Evolutionary conservation across 2,113 vertebrate genomes (phyloP), one percentile per base, ranked within the genome.

Genomic region (Benitochromis conjunctus): DNA sequence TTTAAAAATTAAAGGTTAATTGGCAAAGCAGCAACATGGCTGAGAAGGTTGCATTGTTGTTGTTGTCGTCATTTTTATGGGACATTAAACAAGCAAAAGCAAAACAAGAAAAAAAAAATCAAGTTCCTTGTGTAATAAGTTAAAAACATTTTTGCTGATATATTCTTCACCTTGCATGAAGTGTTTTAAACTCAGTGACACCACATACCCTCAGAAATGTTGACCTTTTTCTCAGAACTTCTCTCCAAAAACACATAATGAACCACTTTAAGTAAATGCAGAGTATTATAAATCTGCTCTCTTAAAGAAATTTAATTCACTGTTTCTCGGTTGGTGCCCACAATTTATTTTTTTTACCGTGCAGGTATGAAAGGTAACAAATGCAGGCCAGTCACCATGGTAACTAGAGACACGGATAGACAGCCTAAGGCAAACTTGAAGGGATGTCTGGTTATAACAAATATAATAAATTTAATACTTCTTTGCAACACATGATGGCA

Each of bases 341-440:
- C 31, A 66, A 48, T 60, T 71, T 78, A 3, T 26, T 26, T 43
- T 43, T 38, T 84, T 26, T 38, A 29, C 9, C 29, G 86, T 79
- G 77, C 88, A 81, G 38, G 83, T 86, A 79, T 66, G 46, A 76
- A 76, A 31, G 46, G 46, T 53, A 53, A 76, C 26, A 34, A 76
- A 76, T 53, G 16, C 18, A 53, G 46, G 71, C 80, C 83, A 76
- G 60, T 86, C 78, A 60, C 86, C 55, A 48, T 66, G 78, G 86
- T 66, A 89, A 84, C 69, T 76, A 36, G 31, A 81, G 60, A 82
- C 56, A 12, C 43, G 81, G 78, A 79, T 38, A 16, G 55, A 81
- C 34, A 66, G 48, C 86, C 86, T 57, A 12, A 56, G 86, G 88
- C 58, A 79, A 81, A 76, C 54, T 57, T 87, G 84, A 38, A 78